Evolutionary conservation across 2,113 vertebrate species (phyloP), one percentile per base, ranked within the genome.

Genomic region (Saimiri boliviensis): DNA sequence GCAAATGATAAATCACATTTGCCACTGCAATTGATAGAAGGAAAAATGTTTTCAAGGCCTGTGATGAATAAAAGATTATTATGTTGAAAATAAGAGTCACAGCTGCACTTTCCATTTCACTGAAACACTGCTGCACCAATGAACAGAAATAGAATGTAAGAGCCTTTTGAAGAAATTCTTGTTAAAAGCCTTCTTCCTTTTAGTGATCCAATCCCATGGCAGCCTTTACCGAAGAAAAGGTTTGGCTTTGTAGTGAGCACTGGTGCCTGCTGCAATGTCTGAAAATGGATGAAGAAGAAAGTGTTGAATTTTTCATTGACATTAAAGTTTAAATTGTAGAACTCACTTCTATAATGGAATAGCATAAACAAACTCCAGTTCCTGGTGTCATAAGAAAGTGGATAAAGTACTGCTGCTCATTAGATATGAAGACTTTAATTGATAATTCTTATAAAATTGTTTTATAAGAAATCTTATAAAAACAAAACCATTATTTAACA

Each of bases 1-100:
- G 23, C 47, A 94, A 95, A 79, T 45, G 35, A 89, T 73, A 66
- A 85, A 49, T 91, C 30, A 89, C 0, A 66, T 49, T 96, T 92
- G 35, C 47, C 45, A 89, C 21, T 47, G 93, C 88, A 73, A 83
- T 63, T 25, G 86, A 40, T 42, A 91, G 17, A 89, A 90, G 16
- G 8, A 25, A 30, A 35, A 79, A 5, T 77, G 25, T 35, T 58
- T 45, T 83, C 70, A 42, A 83, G 27, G 35, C 6, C 17, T 68
- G 7, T 79, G 23, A 30, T 66, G 35, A 45, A 56, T 66, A 30
- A 45, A 56, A 8, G 16, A 52, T 77, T 74, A 30, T 9, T 49
- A 16, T 30, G 30, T 30, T 60, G 63, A 88, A 81, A 73, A 20
- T 42, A 7, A 56, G 0, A 63, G 37, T 47, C 58, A 42, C 37